phyloP scores from a whole-genome alignment of 2,888 invertebrate genomes.

The Falcaria lacertinaria region DNA sequence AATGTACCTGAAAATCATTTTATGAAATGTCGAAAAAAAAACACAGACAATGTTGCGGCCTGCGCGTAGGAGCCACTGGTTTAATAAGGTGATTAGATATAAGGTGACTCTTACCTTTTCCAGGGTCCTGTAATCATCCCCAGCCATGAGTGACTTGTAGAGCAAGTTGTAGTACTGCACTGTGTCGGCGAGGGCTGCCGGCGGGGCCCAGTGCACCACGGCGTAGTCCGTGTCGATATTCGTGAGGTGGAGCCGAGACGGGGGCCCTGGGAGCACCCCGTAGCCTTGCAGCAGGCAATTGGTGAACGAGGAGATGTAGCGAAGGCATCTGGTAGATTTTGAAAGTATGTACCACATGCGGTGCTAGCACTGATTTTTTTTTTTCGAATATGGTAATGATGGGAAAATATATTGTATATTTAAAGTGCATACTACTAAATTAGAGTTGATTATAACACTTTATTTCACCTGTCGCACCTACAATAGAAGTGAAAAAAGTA shows the following conservation, averaged over 20 bases:
- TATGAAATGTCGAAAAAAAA: too few relatives aligned
- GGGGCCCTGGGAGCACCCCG: conserved; percentile 88
- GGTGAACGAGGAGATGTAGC: conserved; percentile 89
- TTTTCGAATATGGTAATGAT: too few relatives aligned
- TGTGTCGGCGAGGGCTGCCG: conserved; percentile 84
- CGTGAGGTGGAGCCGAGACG: conserved; percentile 83
- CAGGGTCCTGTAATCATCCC: conserved; percentile 77
- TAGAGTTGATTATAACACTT: too few relatives aligned
- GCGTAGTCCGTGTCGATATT: conserved; percentile 88
- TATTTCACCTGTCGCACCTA: too few relatives aligned
- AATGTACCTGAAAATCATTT: conserved; percentile 63
- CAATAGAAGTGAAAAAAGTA: too few relatives aligned
- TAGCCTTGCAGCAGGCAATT: conserved; percentile 92
- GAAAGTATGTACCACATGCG: not conserved
- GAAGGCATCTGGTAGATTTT: conserved; percentile 79
- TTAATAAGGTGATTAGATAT: too few relatives aligned
- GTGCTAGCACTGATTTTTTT: not conserved
- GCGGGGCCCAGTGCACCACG: conserved; percentile 88
- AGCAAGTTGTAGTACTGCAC: conserved; percentile 83
- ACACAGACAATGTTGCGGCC: too few relatives aligned
- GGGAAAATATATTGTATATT: too few relatives aligned
- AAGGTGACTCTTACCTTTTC: conserved; percentile 59
- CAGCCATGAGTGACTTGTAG: conserved; percentile 74
- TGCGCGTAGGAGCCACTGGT: too few relatives aligned
- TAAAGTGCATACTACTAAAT: too few relatives aligned